A percentile compares a stretch with the other conserved stretches of the same genome.
Conservation (phyloP, 2,888 invertebrate genomes). For the Monopis laevigella region DNA sequence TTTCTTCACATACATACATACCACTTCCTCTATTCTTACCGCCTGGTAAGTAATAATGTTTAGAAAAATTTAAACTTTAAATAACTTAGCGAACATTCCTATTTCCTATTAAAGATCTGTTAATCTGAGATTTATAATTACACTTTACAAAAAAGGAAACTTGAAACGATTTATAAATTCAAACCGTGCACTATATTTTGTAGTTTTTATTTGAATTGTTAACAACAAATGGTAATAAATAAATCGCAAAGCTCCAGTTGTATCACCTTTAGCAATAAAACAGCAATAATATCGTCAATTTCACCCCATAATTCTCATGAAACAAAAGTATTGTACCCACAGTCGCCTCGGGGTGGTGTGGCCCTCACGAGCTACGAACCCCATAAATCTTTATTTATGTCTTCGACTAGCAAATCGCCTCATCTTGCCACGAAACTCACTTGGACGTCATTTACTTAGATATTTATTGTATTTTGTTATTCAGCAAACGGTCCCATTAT, state of each 20-base stretch:
- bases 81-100: no score
- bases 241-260: no score
- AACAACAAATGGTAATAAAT: no score
- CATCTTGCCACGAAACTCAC: constrained; percentile 29
- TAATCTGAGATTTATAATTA: no score
- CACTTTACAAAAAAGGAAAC: no score
- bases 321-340: constrained; percentile 9
- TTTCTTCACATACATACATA: constrained; percentile 4
- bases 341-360: constrained; percentile 11
- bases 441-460: constrained; percentile 34
- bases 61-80: no score
- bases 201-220: no score
- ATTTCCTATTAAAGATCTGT: no score
- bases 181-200: no score
- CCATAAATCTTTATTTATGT: constrained; percentile 37
- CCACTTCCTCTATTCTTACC: constrained; percentile 6
- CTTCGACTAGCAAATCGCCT: constrained; percentile 24
- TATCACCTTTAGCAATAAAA: neutral
- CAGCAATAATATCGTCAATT: constrained; percentile 3
- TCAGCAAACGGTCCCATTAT: constrained; percentile 21
- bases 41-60: constrained; percentile 1
- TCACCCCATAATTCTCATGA: constrained; percentile 6
- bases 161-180: no score
- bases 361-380: constrained; percentile 11
- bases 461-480: constrained; percentile 37